Percentiles rank a stretch among this genome's conserved stretches.
Evolutionary conservation across 2,797 vertebrate genomes (phyloP).

Genomic region (Danio choprae): DNA sequence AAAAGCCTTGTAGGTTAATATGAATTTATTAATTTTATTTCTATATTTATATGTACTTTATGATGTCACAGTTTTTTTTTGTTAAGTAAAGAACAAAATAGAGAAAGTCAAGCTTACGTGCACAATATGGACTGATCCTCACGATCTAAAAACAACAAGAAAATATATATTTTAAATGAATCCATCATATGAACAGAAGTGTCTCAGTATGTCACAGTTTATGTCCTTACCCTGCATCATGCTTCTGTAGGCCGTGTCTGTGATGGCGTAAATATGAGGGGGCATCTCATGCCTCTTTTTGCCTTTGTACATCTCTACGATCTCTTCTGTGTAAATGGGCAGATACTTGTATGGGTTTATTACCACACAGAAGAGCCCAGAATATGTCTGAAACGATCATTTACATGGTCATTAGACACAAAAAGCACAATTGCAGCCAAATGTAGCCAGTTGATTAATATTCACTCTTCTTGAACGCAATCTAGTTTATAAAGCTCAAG

Average conservation of each 20-base stretch:
- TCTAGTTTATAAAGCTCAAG: background rate
- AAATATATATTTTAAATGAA: background rate
- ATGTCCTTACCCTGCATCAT: slow-evolving; percentile 95
- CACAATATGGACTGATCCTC: slow-evolving; percentile 99
- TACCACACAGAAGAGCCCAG: slow-evolving; percentile 97
- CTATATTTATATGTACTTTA: no score
- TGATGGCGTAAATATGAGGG: slow-evolving; percentile 98
- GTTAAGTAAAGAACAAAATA: background rate
- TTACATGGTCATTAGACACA: background rate
- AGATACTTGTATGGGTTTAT: slow-evolving; percentile 97
- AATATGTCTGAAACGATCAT: slow-evolving; percentile 85
- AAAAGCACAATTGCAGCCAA: background rate
- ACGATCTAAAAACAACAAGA: slow-evolving; percentile 74
- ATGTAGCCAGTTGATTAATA: background rate
- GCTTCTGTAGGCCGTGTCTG: slow-evolving; percentile 95
- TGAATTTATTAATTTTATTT: no score
- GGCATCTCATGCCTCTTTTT: slow-evolving; percentile 99
- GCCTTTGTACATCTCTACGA: slow-evolving; percentile 98
- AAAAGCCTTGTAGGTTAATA: no score
- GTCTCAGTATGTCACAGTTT: background rate
- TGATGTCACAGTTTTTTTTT: no score
- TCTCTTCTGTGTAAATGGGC: slow-evolving; percentile 96
- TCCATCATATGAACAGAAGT: background rate
- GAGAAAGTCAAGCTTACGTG: slow-evolving; percentile 86
- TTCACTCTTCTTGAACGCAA: background rate